Evolutionary conservation across 2,888 invertebrate species (phyloP), one percentile per base, ranked within the genome.

Genomic region (Plutella xylostella): DNA sequence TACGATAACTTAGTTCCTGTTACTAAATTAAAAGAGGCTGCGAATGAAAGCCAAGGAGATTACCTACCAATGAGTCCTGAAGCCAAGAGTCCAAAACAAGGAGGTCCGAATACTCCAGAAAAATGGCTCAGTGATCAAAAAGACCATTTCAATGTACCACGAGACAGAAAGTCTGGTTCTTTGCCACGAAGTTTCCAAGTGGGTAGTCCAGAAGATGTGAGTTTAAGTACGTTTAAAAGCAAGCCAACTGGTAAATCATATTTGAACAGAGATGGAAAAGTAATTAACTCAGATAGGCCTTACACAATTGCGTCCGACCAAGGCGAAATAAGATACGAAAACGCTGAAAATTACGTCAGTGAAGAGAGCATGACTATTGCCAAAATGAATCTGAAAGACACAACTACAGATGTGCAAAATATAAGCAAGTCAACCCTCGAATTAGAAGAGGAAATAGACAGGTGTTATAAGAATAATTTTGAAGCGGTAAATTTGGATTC

Each of bases 171-270:
- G 65, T 89, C 91, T 12, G 93, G 92, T 18, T 92, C 92, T 1
- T 67, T 93, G 45, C 92, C 93, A 0, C 84, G 93, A 55, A 92
- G 92, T 57, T 93, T 93, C 57, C 92, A 92, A 70, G 85, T 89
- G 21, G 85, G 85, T 55, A 84, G 80, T 43, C 85, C 77, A 53
- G 84, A 86, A 31, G 83, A 85, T 20, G 70, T 57, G 40, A 72
- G 72, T 50, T 61, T 70, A 45, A 76, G 62, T 41, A 68, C 74
- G 14, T 74, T 75, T 61, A 78, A 78, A 73, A 75, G 68, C 64
- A 75, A 77, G 65, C 72, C 77, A 48, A 74, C 72, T 60, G 63
- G 71, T 49, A 85, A 84, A 56, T 79, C 80, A 1, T 88, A 87
- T 56, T 60, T 88, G 9, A 88, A 87, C 45, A 76, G 87, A 56